phyloP scores from a whole-genome alignment of 1,140 invertebrate genomes.

The Sinella curviseta region DNA sequence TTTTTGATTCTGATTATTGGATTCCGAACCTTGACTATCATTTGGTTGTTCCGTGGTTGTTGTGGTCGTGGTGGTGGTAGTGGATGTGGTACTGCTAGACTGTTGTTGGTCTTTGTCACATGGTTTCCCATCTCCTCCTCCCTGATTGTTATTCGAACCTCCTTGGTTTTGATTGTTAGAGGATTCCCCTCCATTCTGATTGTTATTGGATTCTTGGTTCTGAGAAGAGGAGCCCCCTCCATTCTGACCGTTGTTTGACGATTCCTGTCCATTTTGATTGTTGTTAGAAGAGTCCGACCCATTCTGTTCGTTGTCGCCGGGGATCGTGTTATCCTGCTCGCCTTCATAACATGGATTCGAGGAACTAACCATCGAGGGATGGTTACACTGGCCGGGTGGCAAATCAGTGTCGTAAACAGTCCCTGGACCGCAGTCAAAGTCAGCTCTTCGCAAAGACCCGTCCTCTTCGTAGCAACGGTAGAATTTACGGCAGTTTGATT shows the following conservation, averaged over 20 bases:
- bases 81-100: neutral
- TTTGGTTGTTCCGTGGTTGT: slow-evolving; percentile 17
- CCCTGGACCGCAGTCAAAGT: slow-evolving; percentile 68
- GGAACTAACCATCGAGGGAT: slow-evolving; percentile 58
- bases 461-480: slow-evolving; percentile 34
- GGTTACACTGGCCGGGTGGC: slow-evolving; percentile 62
- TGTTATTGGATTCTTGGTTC: slow-evolving; percentile 14
- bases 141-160: slow-evolving; percentile 26
- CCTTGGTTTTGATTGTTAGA: slow-evolving; percentile 26
- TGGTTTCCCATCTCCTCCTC: slow-evolving; percentile 12
- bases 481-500: slow-evolving; percentile 46
- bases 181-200: slow-evolving; percentile 13
- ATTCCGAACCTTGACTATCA: slow-evolving; percentile 13
- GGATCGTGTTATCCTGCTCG: slow-evolving; percentile 11
- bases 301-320: neutral
- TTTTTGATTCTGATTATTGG: slow-evolving; percentile 13
- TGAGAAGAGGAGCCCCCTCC: slow-evolving; percentile 13
- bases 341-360: slow-evolving; percentile 32
- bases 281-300: slow-evolving; percentile 22
- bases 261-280: slow-evolving; percentile 14
- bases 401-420: slow-evolving; percentile 72
- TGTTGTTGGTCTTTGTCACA: neutral
- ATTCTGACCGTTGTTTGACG: slow-evolving; percentile 10
- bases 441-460: slow-evolving; percentile 55
- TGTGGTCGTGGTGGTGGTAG: slow-evolving; percentile 7